Conservation (phyloP, 2,888 invertebrate species). For the Volucella bombylans region DNA sequence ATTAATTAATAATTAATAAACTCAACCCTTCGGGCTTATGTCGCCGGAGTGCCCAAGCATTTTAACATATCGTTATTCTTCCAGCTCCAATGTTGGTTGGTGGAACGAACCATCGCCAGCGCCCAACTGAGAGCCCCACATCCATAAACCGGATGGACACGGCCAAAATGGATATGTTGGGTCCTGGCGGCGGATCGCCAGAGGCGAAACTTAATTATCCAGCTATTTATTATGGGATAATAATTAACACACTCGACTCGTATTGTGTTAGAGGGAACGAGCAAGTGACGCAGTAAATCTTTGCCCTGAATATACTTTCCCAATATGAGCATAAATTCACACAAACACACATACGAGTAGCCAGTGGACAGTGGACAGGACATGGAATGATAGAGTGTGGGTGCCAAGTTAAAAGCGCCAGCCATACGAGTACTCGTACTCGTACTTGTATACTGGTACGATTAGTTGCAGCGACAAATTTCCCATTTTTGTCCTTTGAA, state of each 20-base stretch:
- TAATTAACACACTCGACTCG: conserved; percentile 71
- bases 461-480: conserved; percentile 45
- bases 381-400: neutral
- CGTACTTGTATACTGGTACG: neutral
- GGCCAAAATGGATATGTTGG: conserved; percentile 25
- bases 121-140: no score
- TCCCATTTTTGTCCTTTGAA: conserved; percentile 38
- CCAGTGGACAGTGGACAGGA: no score
- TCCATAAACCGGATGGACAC: neutral
- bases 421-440: no score
- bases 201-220: conserved; percentile 69
- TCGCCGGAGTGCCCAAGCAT: conserved; percentile 60
- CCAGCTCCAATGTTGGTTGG: neutral
- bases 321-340: conserved; percentile 31
- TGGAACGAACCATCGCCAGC: no score
- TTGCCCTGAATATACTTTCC: conserved; percentile 48
- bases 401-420: conserved; percentile 44
- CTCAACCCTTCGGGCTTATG: conserved; percentile 63
- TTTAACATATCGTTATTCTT: conserved; percentile 69
- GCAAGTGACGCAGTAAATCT: conserved; percentile 71
- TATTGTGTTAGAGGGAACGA: conserved; percentile 58
- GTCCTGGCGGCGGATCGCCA: conserved; percentile 7
- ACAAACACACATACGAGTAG: neutral
- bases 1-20: conserved; percentile 74
- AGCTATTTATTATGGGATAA: conserved; percentile 73